These are phyloP conservation scores for Odontocolon sp. DNA, from an alignment of 2,888 invertebrate species.

Conservation along the genomic window DNA sequence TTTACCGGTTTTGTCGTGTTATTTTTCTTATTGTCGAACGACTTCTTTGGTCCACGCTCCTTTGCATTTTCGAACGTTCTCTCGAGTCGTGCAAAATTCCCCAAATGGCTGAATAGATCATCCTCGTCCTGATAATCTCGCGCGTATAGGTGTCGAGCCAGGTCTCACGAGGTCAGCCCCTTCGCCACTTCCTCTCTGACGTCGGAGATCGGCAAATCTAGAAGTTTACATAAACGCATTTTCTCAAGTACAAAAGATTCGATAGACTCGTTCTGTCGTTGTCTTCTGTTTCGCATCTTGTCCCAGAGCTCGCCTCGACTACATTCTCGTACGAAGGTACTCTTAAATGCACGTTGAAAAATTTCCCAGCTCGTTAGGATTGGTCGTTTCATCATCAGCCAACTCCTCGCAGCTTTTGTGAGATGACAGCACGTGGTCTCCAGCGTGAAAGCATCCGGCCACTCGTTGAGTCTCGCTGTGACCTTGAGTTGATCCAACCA, in stretches of 20 bases:
- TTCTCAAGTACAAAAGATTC: no score
- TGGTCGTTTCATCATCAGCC: slow-evolving; percentile 34
- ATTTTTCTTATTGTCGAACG: background rate
- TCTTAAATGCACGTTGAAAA: slow-evolving; percentile 36
- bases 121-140: slow-evolving; percentile 5
- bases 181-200: slow-evolving; percentile 46
- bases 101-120: slow-evolving; percentile 15
- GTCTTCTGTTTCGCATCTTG: no score
- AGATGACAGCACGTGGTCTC: slow-evolving; percentile 46
- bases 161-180: slow-evolving; percentile 38
- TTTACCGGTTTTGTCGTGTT: background rate
- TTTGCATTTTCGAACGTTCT: slow-evolving; percentile 6
- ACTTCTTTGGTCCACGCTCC: background rate
- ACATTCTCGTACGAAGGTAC: slow-evolving; percentile 39
- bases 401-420: slow-evolving; percentile 39
- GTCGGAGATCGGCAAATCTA: no score
- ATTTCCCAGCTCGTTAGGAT: slow-evolving; percentile 42
- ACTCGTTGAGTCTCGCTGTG: slow-evolving; percentile 42
- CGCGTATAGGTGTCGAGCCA: slow-evolving; percentile 42
- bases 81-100: slow-evolving; percentile 10
- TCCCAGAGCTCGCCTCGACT: no score
- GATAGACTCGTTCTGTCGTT: no score
- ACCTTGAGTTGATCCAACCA: slow-evolving; percentile 58
- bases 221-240: no score
- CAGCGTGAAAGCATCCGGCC: slow-evolving; percentile 48